Base-by-base conservation (phyloP, 2,113 vertebrate genomes). In the Pelodiscus sinensis region DNA sequence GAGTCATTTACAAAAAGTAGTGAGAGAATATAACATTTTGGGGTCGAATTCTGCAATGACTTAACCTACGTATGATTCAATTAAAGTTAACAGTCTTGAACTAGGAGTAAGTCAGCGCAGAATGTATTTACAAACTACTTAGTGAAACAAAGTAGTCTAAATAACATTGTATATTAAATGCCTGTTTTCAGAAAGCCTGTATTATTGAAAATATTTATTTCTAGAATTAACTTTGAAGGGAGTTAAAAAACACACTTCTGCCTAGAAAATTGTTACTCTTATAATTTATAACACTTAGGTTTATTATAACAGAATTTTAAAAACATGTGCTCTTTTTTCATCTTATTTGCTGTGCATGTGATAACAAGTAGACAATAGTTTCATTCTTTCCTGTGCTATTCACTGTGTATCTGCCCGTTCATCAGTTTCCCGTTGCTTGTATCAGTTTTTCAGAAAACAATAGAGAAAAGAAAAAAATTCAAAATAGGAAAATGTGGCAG, bases 241-340 rank as follows among this genome's bases (percentile, higher is more conserved):
- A 84, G 27, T 25, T 35, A 25, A 13, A 10, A 4, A 31, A 84
- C 52, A 0, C 21, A 50, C 62, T 78, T 95, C 75, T 77, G 6
- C 51, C 84, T 35, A 22, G 50, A 82, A 85, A 86, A 35, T 18
- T 16, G 3, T 35, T 38, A 5, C 1, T 65, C 31, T 8, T 44
- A 0, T 8, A 35, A 15, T 81, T 95, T 81, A 62, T 85, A 77
- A 25, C 31, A n/a, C 2, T 0, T 0, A 88, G 27, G 92, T 86
- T 68, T 79, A 85, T 2, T 27, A 14, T 18, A 22, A 31, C 1
- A 4, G 90, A 86, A 91, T 86, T 92, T 55, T 91, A 62, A 27
- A 81, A 92, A 85, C 58, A 0, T 0, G 0, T 0, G 1, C 0
- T 22, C 55, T 38, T 21, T 8, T 1, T 4, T 21, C 29, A 68